Evolutionary conservation across 2,113 vertebrate species (phyloP).

Genomic region (Regulus satrapa): DNA sequence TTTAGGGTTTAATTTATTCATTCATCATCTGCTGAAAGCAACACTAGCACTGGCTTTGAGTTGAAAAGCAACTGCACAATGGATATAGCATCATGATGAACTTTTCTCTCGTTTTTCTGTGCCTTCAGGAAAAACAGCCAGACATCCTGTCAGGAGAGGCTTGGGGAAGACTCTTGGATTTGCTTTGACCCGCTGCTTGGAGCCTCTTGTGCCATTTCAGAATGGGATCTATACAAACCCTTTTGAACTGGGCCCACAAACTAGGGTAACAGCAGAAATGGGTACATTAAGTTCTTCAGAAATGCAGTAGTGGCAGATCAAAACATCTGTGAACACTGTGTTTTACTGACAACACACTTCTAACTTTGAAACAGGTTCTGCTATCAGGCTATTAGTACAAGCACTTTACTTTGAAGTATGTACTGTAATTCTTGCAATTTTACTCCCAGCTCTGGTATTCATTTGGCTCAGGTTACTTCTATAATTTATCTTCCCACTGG

Average conservation of each 20-base stretch:
- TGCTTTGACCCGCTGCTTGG: not conserved
- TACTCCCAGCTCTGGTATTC: constrained; percentile 9
- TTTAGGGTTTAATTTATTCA: not conserved
- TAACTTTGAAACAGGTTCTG: not conserved
- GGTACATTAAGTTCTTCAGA: constrained; percentile 5
- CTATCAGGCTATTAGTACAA: constrained; percentile 31
- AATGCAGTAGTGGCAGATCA: constrained; percentile 1
- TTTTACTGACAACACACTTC: constrained; percentile 36
- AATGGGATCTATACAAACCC: not conserved
- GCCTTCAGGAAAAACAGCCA: not conserved
- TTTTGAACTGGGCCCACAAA: not conserved
- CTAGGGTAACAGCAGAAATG: not conserved
- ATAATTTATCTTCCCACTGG: constrained; percentile 5
- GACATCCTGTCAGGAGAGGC: not conserved
- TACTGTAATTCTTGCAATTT: constrained; percentile 8
- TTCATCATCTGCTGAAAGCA: not conserved
- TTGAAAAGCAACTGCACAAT: not conserved
- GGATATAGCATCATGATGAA: not conserved
- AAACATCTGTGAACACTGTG: constrained; percentile 16
- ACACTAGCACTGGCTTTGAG: not conserved
- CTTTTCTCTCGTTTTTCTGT: not conserved
- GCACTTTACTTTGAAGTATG: constrained; percentile 44
- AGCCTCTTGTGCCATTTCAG: not conserved
- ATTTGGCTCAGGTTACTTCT: constrained; percentile 4
- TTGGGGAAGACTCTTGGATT: not conserved